A percentile compares a stretch with the other conserved stretches of the same genome.
Conservation (phyloP, 2,797 vertebrate genomes). For the Poeciliopsis presidionis region DNA sequence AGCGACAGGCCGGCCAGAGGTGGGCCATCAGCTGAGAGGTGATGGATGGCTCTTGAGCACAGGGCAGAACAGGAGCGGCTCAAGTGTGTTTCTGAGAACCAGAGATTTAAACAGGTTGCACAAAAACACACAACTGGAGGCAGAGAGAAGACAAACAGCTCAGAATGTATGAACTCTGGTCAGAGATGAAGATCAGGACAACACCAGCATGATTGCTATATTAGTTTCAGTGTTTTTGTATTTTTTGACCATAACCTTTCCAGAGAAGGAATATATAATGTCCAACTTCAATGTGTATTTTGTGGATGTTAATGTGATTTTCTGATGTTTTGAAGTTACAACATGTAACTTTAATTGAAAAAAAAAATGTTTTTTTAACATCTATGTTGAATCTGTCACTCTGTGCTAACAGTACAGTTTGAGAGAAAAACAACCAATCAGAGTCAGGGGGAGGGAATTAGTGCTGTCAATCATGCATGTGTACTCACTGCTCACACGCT, state of each 20-base stretch:
- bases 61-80: conserved; percentile 49
- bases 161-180: background rate
- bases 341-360: no score
- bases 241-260: background rate
- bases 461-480: no score
- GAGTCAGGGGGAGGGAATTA: no score
- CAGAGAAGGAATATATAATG: background rate
- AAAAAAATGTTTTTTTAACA: no score
- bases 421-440: no score
- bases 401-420: no score
- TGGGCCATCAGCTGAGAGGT: conserved; percentile 59
- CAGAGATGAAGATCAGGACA: background rate
- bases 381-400: no score
- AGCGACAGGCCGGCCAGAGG: conserved; percentile 51
- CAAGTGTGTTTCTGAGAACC: conserved; percentile 43
- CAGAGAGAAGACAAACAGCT: background rate
- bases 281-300: background rate
- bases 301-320: background rate
- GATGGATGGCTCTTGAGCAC: conserved; percentile 62
- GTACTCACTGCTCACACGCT: no score
- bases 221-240: background rate
- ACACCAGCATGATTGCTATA: background rate
- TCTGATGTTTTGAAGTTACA: background rate
- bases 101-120: conserved; percentile 1
- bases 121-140: conserved; percentile 6